These are phyloP conservation scores for Lacerta bilineata DNA, from an alignment of 2,797 vertebrate species.

Conservation along the genomic window DNA sequence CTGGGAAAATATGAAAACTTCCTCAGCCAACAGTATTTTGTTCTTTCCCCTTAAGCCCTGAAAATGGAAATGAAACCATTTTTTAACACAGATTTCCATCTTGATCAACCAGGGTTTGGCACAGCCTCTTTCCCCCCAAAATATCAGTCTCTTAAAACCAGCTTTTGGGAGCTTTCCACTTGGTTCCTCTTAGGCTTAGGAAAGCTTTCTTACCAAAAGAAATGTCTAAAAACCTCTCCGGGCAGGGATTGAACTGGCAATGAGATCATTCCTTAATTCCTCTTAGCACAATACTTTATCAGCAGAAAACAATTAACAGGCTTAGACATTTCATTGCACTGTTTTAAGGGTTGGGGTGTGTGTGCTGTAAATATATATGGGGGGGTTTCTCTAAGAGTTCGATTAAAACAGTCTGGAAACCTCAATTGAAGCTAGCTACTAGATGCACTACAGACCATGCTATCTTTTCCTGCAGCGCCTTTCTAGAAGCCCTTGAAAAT, in stretches of 20 bases:
- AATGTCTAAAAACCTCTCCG: constrained; percentile 48
- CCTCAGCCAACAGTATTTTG: constrained; percentile 26
- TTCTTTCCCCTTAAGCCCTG: neutral
- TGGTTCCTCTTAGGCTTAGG: constrained; percentile 34
- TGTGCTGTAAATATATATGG: neutral
- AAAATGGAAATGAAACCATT: neutral
- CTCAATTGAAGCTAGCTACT: constrained; percentile 26
- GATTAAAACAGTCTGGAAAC: neutral
- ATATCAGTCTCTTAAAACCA: constrained; percentile 1
- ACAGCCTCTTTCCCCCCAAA: constrained; percentile 32
- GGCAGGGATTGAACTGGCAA: neutral
- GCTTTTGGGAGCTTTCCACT: constrained; percentile 7
- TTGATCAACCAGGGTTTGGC: constrained; percentile 18
- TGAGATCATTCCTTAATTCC: constrained; percentile 44
- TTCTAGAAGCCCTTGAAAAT: neutral
- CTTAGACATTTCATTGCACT: constrained; percentile 15
- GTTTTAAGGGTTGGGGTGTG: neutral
- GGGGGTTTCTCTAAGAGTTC: neutral
- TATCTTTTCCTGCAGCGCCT: neutral
- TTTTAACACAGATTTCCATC: constrained; percentile 14
- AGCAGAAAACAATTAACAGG: constrained; percentile 37
- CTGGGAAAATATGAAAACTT: neutral
- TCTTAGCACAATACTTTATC: neutral
- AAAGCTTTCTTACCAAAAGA: constrained; percentile 47
- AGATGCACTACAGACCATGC: neutral